These are phyloP conservation scores for Lacanobia oleracea DNA, from an alignment of 2,888 invertebrate species.

Conservation along the genomic window DNA sequence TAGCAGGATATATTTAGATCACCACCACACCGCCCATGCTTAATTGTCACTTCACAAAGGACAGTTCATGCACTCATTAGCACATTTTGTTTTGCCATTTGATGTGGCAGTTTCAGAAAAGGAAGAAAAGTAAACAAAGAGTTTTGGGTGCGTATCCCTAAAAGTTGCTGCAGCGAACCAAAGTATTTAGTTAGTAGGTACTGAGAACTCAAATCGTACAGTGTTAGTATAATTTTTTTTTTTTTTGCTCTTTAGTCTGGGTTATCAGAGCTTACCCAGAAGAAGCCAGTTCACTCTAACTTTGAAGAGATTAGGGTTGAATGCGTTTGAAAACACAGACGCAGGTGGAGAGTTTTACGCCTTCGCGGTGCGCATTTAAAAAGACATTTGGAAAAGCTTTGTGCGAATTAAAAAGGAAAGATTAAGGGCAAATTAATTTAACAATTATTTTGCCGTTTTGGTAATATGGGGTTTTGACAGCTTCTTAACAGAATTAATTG, in stretches of 20 bases:
- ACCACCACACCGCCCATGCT: no score
- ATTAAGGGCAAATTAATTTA: neutral
- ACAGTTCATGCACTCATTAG: conserved; percentile 33
- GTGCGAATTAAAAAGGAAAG: no score
- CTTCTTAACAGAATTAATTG: no score
- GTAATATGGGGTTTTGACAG: no score
- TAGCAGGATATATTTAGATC: neutral
- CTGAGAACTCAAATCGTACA: neutral
- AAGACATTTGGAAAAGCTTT: no score
- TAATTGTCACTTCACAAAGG: conserved; percentile 13
- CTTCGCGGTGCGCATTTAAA: no score
- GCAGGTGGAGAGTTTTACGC: no score
- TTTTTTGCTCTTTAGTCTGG: no score
- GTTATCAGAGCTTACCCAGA: no score
- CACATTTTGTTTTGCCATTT: conserved; percentile 41
- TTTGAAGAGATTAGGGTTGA: no score
- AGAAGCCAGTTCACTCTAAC: no score
- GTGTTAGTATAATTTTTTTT: neutral
- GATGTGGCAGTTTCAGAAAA: conserved; percentile 46
- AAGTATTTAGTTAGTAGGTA: conserved; percentile 1
- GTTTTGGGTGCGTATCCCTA: conserved; percentile 19
- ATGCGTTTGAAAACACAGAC: no score
- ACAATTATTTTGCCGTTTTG: neutral
- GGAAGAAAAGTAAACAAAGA: conserved; percentile 38
- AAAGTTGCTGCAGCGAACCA: neutral